Evolutionary conservation across 2,113 vertebrate species (phyloP), one percentile per base, ranked within the genome.

Genomic region (Hipposideros armiger): DNA sequence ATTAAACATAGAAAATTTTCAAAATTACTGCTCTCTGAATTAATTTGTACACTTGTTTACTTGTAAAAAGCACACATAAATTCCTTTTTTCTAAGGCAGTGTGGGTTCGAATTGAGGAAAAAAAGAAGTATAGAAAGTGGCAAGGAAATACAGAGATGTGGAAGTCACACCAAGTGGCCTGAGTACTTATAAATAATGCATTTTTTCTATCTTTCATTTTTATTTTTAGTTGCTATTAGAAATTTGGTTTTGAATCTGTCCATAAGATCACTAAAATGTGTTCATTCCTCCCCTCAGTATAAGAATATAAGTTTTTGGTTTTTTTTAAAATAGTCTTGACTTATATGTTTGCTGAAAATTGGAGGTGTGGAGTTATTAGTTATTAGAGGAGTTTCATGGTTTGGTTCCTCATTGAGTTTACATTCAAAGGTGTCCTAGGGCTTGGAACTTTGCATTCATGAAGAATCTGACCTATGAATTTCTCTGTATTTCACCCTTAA

Each of bases 11-110:
- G 98, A 98, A 98, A 98, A 98, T 97, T 98, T 98, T 98, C 98
- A 98, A 98, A 99, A 98, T 98, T 98, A 98, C 98, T 98, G 97
- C 98, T 98, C 98, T 99, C 98, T 98, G 98, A 99, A 98, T 99
- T 99, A 98, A 98, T 99, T 98, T 98, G 98, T 98, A 98, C 98
- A 98, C 98, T 99, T 98, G 98, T 99, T 98, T 98, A 98, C 98
- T 98, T 98, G 98, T 98, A 98, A 97, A 98, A 98, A 98, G 97
- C 97, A 98, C 8, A 5, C 96, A 1, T 98, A 98, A 97, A 96
- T 98, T 98, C 74, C 94, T 96, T 93, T 73, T 50, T 87, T 94
- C 66, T 67, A 60, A 95, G 90, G 91, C 81, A 72, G 87, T 80
- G 69, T 58, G 69, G 60, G 26, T 97, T 97, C 40, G 64, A 52